Evolutionary conservation across 2,797 vertebrate species (phyloP).

Genomic region (Loriculus beryllinus): DNA sequence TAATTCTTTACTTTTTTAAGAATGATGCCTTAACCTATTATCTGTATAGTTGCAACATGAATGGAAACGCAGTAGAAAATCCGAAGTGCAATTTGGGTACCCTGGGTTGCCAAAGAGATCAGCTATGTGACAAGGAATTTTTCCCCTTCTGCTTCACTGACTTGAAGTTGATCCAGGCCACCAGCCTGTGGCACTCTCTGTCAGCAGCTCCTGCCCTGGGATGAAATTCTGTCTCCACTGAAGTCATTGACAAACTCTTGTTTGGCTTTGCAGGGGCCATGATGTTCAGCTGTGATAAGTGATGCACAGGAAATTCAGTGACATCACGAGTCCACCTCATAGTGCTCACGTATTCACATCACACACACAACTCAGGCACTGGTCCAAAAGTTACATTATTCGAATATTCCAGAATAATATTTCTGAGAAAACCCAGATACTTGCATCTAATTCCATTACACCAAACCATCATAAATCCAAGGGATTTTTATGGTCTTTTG

Average conservation of each 20-base stretch:
- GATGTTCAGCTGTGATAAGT: background rate
- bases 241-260: background rate
- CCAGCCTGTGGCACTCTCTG: accelerated
- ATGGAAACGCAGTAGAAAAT: background rate
- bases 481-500: background rate
- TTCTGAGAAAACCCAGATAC: background rate
- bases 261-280: accelerated
- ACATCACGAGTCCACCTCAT: accelerated
- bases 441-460: background rate
- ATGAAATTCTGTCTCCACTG: background rate
- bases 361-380: background rate
- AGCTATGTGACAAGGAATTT: background rate
- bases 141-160: background rate
- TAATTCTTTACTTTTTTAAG: background rate
- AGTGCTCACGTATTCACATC: accelerated
- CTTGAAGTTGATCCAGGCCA: background rate
- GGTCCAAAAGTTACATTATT: too few species aligned
- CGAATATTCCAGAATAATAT: background rate
- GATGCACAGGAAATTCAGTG: accelerated
- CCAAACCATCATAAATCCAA: background rate
- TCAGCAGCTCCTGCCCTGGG: background rate
- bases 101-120: accelerated
- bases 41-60: background rate
- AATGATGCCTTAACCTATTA: background rate
- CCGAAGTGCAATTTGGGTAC: background rate